Percentiles rank a stretch among this genome's conserved stretches.
phyloP scores from a whole-genome alignment of 2,113 vertebrate species.

The Tenrec ecaudatus region DNA sequence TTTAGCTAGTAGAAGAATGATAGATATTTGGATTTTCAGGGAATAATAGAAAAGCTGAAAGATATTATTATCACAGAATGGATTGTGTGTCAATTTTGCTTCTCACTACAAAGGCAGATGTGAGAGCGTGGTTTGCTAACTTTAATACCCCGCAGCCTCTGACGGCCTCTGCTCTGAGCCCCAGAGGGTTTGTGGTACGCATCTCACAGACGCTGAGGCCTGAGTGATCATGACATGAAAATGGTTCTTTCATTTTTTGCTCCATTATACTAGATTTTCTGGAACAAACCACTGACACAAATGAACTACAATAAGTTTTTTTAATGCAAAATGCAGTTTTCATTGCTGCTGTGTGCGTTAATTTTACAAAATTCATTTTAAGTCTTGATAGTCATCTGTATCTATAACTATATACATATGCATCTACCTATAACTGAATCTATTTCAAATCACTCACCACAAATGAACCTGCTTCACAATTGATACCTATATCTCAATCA shows the following conservation, averaged over 20 bases:
- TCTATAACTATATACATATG: neutral
- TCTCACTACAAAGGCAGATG: slow-evolving; percentile 70
- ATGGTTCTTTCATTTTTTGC: neutral
- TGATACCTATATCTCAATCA: slow-evolving; percentile 48
- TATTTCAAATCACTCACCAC: neutral
- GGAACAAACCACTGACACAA: neutral
- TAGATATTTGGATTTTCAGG: slow-evolving; percentile 68
- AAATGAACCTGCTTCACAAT: slow-evolving; percentile 59
- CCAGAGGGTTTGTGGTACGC: slow-evolving; percentile 3
- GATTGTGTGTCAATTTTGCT: slow-evolving; percentile 69
- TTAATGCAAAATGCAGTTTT: slow-evolving; percentile 47
- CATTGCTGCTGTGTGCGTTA: slow-evolving; percentile 45
- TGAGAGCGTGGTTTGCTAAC: slow-evolving; percentile 64
- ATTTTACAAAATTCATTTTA: slow-evolving; percentile 53
- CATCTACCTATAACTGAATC: neutral
- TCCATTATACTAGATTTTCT: slow-evolving; percentile 19
- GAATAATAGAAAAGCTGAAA: slow-evolving; percentile 68
- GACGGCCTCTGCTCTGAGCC: slow-evolving; percentile 26
- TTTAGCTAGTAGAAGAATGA: slow-evolving; percentile 59
- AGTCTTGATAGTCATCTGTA: no score
- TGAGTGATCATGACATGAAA: slow-evolving; percentile 33
- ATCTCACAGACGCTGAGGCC: slow-evolving; percentile 25
- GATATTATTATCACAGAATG: slow-evolving; percentile 69
- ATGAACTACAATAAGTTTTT: neutral
- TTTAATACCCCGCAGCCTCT: slow-evolving; percentile 15